Evolutionary conservation across 2,797 vertebrate species (phyloP).

Genomic region (Tragelaphus eurycerus): DNA sequence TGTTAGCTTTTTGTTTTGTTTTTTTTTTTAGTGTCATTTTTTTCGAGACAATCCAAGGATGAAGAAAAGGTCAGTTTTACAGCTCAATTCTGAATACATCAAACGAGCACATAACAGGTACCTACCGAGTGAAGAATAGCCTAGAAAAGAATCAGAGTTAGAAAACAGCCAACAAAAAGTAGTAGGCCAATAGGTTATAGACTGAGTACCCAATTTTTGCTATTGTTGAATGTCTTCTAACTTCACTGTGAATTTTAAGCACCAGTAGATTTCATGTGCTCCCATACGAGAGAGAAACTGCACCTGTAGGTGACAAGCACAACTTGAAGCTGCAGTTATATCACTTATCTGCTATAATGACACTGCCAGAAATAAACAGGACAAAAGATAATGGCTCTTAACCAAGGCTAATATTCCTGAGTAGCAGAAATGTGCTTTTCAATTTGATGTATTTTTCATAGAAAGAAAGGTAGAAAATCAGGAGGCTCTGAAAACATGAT

Average conservation of each 20-base stretch:
- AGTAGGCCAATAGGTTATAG: not conserved
- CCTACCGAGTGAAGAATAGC: not conserved
- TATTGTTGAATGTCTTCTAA: not conserved
- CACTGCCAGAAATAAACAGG: not conserved
- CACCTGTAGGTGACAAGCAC: not conserved
- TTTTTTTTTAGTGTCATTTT: not conserved
- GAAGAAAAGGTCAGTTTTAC: not conserved
- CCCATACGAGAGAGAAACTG: not conserved
- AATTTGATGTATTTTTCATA: slow-evolving; percentile 3
- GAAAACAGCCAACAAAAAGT: slow-evolving; percentile 12
- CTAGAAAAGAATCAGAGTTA: not conserved
- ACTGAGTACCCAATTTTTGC: not conserved
- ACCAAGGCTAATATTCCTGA: not conserved
- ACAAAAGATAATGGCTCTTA: not conserved
- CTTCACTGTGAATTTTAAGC: not conserved
- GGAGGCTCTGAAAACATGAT: not conserved
- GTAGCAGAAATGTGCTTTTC: not conserved
- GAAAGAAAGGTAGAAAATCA: not conserved
- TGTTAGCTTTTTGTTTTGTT: not conserved
- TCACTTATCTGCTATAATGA: not conserved
- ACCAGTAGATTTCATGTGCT: not conserved
- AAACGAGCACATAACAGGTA: not conserved
- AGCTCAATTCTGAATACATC: not conserved
- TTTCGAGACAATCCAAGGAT: not conserved
- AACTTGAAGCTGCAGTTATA: not conserved